These are phyloP conservation scores for Epinephelus cyanopodus DNA, from an alignment of 2,113 vertebrate species.

Conservation along the genomic window DNA sequence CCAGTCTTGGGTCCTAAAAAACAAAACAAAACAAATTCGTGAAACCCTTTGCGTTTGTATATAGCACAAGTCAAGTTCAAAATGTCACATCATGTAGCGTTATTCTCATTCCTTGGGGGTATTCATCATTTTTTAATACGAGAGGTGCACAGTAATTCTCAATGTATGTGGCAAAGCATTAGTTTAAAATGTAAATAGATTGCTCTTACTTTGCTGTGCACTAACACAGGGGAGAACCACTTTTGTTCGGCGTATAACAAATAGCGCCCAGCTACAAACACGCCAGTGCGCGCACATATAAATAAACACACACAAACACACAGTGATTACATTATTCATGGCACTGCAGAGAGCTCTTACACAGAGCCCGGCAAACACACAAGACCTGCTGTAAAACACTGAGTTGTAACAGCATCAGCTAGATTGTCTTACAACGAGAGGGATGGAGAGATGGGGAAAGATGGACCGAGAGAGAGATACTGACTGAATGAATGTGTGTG, in stretches of 20 bases:
- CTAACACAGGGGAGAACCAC: constrained; percentile 32
- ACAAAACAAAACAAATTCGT: no score
- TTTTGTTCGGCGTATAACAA: constrained; percentile 43
- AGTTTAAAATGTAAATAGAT: constrained; percentile 54
- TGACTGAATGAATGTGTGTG: constrained; percentile 21
- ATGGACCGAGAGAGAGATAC: neutral
- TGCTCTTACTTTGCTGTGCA: constrained; percentile 32
- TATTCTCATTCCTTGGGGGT: constrained; percentile 22
- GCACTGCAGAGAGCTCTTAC: constrained; percentile 65
- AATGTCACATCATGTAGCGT: constrained; percentile 17
- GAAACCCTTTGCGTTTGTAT: neutral
- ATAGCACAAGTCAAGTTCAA: constrained; percentile 13
- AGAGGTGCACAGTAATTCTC: neutral
- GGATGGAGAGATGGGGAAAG: constrained; percentile 14
- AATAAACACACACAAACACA: constrained; percentile 51
- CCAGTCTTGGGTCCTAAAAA: neutral
- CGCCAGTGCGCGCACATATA: constrained; percentile 13
- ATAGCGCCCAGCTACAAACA: constrained; percentile 23
- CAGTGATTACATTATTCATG: constrained; percentile 73
- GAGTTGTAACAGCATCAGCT: constrained; percentile 58
- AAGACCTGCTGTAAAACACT: constrained; percentile 65
- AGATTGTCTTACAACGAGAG: constrained; percentile 51
- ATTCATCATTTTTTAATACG: constrained; percentile 36
- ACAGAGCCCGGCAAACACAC: constrained; percentile 51
- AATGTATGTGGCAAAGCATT: constrained; percentile 12